Evolutionary conservation across 1,140 invertebrate genomes (phyloP), one percentile per base, ranked within the genome.

Genomic region (Drosophila pandora): DNA sequence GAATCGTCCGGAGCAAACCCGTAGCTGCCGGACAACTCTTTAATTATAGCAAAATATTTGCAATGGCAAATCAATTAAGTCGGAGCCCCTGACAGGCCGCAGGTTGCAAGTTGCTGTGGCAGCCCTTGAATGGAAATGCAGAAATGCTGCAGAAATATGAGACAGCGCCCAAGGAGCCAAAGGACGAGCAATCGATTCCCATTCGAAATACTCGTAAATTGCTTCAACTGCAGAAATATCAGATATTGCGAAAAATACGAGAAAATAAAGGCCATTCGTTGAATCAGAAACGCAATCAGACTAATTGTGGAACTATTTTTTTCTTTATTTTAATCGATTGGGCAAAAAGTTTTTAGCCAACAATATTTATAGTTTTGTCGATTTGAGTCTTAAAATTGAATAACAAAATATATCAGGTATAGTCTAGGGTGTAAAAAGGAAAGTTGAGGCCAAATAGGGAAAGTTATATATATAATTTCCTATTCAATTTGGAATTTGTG

Each of bases 41-140:
- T 62, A 69, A 79, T 79, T 79, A 79, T 70, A 64, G 49, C 63
- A 75, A 79, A 79, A 79, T 76, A 79, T 79, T 80, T 79, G 55
- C 70, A 50, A 37, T 48, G 55, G 59, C 65, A 63, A 76, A 75
- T 70, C 59, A 79, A 79, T 75, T 70, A 79, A 80, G 55, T 49
- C 13, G 13, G 37, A 53, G 45, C 53, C 47, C 47, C 30, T 60
- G 57, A 34, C 48, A 57, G 34, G 25, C 43, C 32, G 39, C 28
- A 21, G 61, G 63, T 45, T 17, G 17, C 17, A 17, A 17, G 17
- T 17, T 17, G 17, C 17, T 17, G 17, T 17, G 17, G 8, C 1
- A 37, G 43, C 23, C 17, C 45, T 22, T 41, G 30, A 67, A 54
- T 43, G 47, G 57, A 32, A 52, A 50, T 39, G 10, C 34, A 41